These are phyloP conservation scores for Oncorhynchus clarkii DNA, from an alignment of 2,113 vertebrate genomes.

Conservation along the genomic window DNA sequence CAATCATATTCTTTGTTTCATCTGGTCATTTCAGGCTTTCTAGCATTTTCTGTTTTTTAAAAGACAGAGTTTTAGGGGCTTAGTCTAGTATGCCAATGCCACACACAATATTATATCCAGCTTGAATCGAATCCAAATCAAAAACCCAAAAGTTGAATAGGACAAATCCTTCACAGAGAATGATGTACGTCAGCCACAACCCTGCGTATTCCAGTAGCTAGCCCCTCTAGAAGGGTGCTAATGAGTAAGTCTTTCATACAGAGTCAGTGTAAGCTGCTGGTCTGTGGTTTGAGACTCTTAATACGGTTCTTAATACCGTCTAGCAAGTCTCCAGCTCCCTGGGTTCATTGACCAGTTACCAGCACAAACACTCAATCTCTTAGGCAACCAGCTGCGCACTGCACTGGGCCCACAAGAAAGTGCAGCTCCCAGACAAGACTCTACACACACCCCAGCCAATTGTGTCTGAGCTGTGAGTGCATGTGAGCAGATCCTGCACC, in stretches of 20 bases:
- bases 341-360: constrained; percentile 25
- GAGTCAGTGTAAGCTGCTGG: constrained; percentile 4
- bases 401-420: constrained; percentile 61
- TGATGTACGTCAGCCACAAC: neutral
- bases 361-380: constrained; percentile 44
- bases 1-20: neutral
- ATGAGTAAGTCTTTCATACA: neutral
- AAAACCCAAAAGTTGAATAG: neutral
- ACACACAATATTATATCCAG: neutral
- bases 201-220: neutral
- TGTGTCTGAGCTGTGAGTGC: constrained; percentile 32
- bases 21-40: neutral
- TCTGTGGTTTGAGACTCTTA: neutral
- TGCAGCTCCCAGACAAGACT: constrained; percentile 24
- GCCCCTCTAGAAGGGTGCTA: neutral
- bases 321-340: constrained; percentile 36
- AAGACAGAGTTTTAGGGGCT: neutral
- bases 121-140: neutral
- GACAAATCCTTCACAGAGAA: neutral
- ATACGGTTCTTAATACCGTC: neutral
- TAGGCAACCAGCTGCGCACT: constrained; percentile 58
- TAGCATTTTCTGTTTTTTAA: neutral
- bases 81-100: neutral
- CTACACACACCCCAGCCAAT: constrained; percentile 8
- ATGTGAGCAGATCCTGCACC: constrained; percentile 25